Conservation (phyloP, 2,888 invertebrate genomes). For the Diaprepes abbreviatus region DNA sequence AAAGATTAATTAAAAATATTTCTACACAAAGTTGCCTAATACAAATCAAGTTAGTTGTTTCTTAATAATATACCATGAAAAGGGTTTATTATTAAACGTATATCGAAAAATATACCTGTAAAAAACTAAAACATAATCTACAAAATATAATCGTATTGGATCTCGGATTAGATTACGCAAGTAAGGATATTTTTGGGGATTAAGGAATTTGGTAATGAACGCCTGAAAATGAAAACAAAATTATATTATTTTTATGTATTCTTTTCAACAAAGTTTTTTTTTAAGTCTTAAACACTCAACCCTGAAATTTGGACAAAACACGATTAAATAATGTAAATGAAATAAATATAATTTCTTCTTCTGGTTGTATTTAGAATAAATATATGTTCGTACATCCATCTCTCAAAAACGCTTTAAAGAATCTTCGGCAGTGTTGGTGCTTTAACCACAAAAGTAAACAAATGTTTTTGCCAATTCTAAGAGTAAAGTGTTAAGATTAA, state of each 20-base stretch:
- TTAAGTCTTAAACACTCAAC: no score
- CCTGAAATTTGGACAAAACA: no score
- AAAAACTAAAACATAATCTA: constrained; percentile 35
- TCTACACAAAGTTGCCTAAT: constrained; percentile 10
- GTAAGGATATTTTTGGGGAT: constrained; percentile 20
- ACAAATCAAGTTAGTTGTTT: constrained; percentile 48
- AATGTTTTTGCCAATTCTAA: no score
- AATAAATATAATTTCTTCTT: no score
- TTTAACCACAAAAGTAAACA: no score
- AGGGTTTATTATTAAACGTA: constrained; percentile 23
- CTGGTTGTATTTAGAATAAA: no score
- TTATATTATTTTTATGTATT: constrained; percentile 32
- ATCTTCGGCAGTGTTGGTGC: no score
- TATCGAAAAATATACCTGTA: constrained; percentile 27
- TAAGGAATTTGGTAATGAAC: constrained; percentile 26
- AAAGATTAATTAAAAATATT: constrained; percentile 17
- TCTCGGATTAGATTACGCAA: constrained; percentile 47
- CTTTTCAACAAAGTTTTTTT: not conserved
- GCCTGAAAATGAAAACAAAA: constrained; percentile 48
- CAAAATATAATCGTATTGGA: constrained; percentile 30
- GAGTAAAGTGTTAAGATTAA: no score
- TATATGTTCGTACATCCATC: no score
- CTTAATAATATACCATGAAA: constrained; percentile 55
- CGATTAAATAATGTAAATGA: no score
- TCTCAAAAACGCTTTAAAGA: no score